A percentile compares a stretch with the other conserved stretches of the same genome.
Evolutionary conservation across 2,888 invertebrate species (phyloP).

Genomic region (Girardia tigrina): DNA sequence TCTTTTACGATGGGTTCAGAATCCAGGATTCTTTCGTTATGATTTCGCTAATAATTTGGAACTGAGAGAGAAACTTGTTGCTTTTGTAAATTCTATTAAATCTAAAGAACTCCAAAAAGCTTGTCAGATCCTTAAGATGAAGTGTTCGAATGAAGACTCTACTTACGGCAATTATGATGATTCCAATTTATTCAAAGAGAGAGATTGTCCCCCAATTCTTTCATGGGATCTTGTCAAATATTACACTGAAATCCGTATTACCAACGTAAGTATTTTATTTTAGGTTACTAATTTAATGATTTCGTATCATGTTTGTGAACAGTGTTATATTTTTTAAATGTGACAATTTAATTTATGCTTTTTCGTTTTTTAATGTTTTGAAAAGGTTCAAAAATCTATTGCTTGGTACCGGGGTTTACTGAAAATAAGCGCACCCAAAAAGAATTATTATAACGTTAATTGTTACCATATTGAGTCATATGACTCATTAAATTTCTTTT

Average conservation of each 20-base stretch:
- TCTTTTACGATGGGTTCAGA: neutral
- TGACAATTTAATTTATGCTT: no score
- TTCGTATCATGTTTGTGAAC: no score
- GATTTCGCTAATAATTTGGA: neutral
- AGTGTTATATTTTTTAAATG: no score
- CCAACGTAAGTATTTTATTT: neutral
- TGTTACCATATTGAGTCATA: no score
- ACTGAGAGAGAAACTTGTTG: neutral
- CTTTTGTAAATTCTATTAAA: conserved; percentile 23
- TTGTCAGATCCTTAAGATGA: neutral
- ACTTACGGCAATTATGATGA: neutral
- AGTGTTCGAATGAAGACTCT: neutral
- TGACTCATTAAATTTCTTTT: no score
- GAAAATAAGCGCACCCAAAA: no score
- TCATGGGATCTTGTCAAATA: neutral
- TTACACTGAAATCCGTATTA: neutral
- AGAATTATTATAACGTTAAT: no score
- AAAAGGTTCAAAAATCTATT: no score
- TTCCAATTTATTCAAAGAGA: neutral
- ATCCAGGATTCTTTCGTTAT: neutral
- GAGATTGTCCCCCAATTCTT: neutral
- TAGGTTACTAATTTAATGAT: no score
- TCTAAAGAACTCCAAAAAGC: conserved; percentile 8
- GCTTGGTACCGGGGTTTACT: no score
- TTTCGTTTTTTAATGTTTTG: no score